These are phyloP conservation scores for Drosophila nigrodunni DNA, from an alignment of 1,140 invertebrate species.

Conservation along the genomic window DNA sequence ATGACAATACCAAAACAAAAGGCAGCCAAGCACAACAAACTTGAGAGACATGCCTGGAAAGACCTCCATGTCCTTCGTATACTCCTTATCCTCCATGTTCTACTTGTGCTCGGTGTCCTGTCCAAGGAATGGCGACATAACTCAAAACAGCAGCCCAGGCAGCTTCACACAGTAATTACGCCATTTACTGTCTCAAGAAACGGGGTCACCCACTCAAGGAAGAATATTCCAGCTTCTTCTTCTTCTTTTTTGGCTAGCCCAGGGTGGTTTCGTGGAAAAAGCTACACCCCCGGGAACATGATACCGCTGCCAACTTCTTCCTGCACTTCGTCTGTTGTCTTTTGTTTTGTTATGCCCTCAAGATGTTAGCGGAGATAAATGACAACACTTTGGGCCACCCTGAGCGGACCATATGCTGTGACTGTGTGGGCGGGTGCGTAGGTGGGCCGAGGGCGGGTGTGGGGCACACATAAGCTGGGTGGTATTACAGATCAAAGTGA, in stretches of 20 bases:
- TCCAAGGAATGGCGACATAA: conserved; percentile 63
- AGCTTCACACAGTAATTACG: conserved; percentile 80
- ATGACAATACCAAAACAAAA: conserved; percentile 70
- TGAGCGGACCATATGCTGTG: conserved; percentile 12
- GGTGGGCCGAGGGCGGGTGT: not conserved
- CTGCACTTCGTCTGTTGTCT: conserved; percentile 21
- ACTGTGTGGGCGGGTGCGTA: not conserved
- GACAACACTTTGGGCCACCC: conserved; percentile 61
- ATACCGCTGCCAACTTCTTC: conserved; percentile 7
- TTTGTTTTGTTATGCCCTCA: conserved; percentile 62
- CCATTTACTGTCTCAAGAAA: conserved; percentile 76
- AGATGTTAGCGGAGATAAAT: conserved; percentile 79
- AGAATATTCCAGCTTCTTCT: conserved; percentile 11
- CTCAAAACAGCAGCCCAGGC: conserved; percentile 67
- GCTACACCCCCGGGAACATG: conserved; percentile 22
- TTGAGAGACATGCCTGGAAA: conserved; percentile 25
- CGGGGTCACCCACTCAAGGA: conserved; percentile 74
- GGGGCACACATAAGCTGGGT: conserved; percentile 40
- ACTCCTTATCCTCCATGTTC: conserved; percentile 17
- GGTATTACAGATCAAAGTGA: conserved; percentile 65
- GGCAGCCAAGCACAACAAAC: conserved; percentile 55
- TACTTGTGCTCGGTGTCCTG: conserved; percentile 3
- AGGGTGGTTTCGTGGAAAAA: conserved; percentile 30
- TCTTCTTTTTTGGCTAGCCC: conserved; percentile 50
- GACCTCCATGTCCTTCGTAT: conserved; percentile 20